Percentiles rank a stretch among this genome's conserved stretches.
phyloP scores from a whole-genome alignment of 2,888 invertebrate species.

The Leucoptera coffeella region DNA sequence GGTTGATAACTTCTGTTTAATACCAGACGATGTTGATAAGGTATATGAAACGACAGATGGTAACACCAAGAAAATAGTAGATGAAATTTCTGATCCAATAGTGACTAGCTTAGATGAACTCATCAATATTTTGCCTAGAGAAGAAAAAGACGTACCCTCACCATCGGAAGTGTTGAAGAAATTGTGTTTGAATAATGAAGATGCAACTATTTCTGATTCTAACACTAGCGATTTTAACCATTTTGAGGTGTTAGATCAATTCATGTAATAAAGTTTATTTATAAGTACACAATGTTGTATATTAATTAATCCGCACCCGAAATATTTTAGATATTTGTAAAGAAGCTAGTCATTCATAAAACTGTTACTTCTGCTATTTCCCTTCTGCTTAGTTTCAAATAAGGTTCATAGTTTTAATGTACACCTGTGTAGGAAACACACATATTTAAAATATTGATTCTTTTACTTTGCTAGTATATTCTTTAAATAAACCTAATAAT shows the following conservation, averaged over 20 bases:
- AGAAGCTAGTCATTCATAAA: too few relatives aligned
- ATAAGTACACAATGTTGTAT: neutral
- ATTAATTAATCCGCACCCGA: too few relatives aligned
- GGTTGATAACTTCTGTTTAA: slow-evolving; percentile 31
- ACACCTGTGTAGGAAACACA: too few relatives aligned
- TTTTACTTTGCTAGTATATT: too few relatives aligned
- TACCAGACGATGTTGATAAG: slow-evolving; percentile 18
- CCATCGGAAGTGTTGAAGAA: slow-evolving; percentile 62
- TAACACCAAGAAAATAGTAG: slow-evolving; percentile 3
- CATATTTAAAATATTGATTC: too few relatives aligned
- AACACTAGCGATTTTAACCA: slow-evolving; percentile 9
- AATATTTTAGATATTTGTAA: too few relatives aligned
- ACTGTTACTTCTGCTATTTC: too few relatives aligned
- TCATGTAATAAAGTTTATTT: slow-evolving; percentile 6
- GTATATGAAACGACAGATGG: slow-evolving; percentile 5
- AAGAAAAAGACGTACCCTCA: slow-evolving; percentile 53
- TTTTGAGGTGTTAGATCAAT: slow-evolving; percentile 14
- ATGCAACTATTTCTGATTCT: too few relatives aligned
- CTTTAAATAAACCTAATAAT: too few relatives aligned
- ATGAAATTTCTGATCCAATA: slow-evolving; percentile 5
- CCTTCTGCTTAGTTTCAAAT: too few relatives aligned
- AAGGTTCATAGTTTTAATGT: too few relatives aligned
- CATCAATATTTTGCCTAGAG: slow-evolving; percentile 14
- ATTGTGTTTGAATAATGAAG: slow-evolving; percentile 52
- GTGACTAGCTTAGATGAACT: slow-evolving; percentile 14